Percentiles rank a stretch among this genome's conserved stretches.
Evolutionary conservation across 1,140 invertebrate genomes (phyloP).

Genomic region (Aphidius gifuensis): DNA sequence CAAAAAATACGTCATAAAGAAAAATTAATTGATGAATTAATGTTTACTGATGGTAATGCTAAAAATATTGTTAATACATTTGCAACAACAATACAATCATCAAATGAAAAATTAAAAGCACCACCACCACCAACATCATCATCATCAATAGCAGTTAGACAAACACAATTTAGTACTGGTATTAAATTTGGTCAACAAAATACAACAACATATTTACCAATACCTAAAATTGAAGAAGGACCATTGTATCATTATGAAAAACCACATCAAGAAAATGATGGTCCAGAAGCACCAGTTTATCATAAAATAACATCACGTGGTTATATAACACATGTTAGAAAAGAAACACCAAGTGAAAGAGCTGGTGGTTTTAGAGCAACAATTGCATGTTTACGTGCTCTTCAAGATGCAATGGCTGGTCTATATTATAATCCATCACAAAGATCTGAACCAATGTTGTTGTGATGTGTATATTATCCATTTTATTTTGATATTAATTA

Average conservation of each 20-base stretch:
- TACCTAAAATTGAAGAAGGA: conserved; percentile 73
- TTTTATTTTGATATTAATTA: conserved; percentile 5
- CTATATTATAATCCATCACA: conserved; percentile 63
- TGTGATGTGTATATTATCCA: conserved; percentile 6
- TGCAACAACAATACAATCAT: conserved; percentile 64
- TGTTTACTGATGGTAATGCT: conserved; percentile 87
- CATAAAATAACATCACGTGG: conserved; percentile 66
- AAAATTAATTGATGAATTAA: conserved; percentile 88
- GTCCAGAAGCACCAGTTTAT: conserved; percentile 68
- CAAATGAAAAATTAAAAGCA: conserved; percentile 63
- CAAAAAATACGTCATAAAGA: conserved; percentile 84
- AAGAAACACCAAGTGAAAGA: conserved; percentile 69
- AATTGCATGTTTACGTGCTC: conserved; percentile 80
- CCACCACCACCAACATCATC: conserved; percentile 30
- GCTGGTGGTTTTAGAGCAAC: conserved; percentile 85
- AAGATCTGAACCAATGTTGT: conserved; percentile 15
- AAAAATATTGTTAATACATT: conserved; percentile 84
- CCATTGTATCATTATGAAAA: conserved; percentile 68
- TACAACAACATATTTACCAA: conserved; percentile 58
- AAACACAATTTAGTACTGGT: conserved; percentile 76
- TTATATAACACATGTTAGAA: conserved; percentile 73
- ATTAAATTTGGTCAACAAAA: conserved; percentile 69
- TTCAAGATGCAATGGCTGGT: conserved; percentile 87
- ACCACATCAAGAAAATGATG: conserved; percentile 63
- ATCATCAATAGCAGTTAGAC: conserved; percentile 40